Conservation (phyloP, 2,888 invertebrate genomes). For the Diaphora mendica region DNA sequence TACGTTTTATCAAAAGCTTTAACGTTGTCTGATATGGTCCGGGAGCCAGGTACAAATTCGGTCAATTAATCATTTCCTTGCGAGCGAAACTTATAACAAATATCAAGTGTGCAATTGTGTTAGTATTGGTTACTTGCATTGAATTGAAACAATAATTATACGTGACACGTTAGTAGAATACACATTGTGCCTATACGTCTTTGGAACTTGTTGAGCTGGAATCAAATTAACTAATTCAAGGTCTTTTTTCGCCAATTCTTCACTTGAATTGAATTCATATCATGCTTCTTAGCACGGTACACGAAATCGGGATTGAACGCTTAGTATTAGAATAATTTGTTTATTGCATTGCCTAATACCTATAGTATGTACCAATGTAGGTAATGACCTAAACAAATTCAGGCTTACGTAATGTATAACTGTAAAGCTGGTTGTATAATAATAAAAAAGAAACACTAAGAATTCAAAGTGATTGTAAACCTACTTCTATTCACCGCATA, state of each 20-base stretch:
- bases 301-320: neutral
- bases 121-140: neutral
- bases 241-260: slow-evolving; percentile 10
- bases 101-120: neutral
- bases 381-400: neutral
- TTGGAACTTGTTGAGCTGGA: neutral
- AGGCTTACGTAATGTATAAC: neutral
- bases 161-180: slow-evolving; percentile 24
- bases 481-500: too few species aligned
- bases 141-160: slow-evolving; percentile 30
- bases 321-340: neutral
- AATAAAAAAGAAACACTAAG: too few species aligned
- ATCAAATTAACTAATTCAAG: slow-evolving; percentile 13
- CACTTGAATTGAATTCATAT: neutral
- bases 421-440: neutral
- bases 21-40: too few species aligned
- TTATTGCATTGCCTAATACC: neutral
- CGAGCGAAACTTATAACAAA: too few species aligned
- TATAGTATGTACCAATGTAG: neutral
- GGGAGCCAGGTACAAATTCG: too few species aligned
- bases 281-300: neutral
- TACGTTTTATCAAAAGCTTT: too few species aligned
- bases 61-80: too few species aligned
- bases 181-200: neutral
- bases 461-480: too few species aligned